Evolutionary conservation across 2,113 vertebrate genomes (phyloP), one percentile per base, ranked within the genome.

Genomic region (Pterocles orientalis): DNA sequence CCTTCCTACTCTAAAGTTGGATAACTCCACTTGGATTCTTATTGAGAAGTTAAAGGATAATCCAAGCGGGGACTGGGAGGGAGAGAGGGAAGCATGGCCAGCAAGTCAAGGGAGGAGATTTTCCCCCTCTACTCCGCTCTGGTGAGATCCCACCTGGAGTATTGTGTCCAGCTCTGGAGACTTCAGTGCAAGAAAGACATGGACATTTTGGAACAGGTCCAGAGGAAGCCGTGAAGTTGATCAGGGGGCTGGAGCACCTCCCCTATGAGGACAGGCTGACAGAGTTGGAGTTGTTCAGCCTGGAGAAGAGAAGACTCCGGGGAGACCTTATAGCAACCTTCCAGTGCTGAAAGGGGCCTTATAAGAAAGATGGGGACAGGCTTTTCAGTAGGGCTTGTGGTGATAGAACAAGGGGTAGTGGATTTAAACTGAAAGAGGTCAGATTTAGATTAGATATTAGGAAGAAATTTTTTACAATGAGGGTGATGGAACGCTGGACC

Each of bases 401-500:
- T 5, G 6, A 29, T 19, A 75, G 28, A 10, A 39, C 1, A 3
- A 75, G 12, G 18, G 7, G 5, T 18, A 19, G 48, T 3, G 12
- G 11, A 3, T 75, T 75, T 7, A 11, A 19, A 78, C 12, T 47
- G 6, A 10, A 24, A 43, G 2, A 58, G 4, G 18, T 5, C 0
- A 2, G 4, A 7, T 13, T 9, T 13, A 24, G 9, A 6, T 26
- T 43, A 51, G 54, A 43, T 57, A 1, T 6, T 25, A 34, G 29
- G 43, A 64, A 71, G 12, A 71, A 29, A 20, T 58, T 6, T 2
- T 53, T 60, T 9, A 6, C 6, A 0, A 0, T 61, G 53, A 56
- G 39, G 6, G 6, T 23, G 45, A 14, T 25, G 41, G 53, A 5
- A 5, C 4, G 3, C 31, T 24, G 17, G 9, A 0, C 0, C 1